phyloP scores from a whole-genome alignment of 2,888 invertebrate species.

The Pogonocherus hispidulus region DNA sequence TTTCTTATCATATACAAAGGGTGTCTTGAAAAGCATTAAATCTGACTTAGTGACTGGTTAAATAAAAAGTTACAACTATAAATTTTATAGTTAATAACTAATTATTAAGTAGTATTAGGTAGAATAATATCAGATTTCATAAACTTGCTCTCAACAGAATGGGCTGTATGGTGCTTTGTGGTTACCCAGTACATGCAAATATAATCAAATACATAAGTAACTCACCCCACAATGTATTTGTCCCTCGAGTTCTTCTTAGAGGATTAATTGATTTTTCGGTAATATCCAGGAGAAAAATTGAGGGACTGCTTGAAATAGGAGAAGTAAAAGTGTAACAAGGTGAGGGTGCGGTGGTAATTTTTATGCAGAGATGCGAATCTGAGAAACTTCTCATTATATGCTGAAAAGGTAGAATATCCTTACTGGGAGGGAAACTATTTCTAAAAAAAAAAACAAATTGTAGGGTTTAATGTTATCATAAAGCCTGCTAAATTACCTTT shows the following conservation, averaged over 20 bases:
- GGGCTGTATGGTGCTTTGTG: no score
- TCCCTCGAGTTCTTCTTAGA: slow-evolving; percentile 73
- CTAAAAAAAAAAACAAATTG: slow-evolving; percentile 61
- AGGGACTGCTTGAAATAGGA: slow-evolving; percentile 75
- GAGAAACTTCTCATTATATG: slow-evolving; percentile 83
- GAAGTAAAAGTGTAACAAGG: slow-evolving; percentile 71
- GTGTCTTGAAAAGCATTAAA: no score
- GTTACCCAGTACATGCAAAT: no score
- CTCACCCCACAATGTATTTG: slow-evolving; percentile 67
- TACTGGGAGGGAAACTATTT: slow-evolving; percentile 81
- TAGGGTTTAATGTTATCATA: background rate
- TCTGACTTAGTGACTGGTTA: no score
- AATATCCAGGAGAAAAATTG: slow-evolving; percentile 75
- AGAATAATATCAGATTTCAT: no score
- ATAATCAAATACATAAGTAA: no score
- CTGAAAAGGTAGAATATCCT: slow-evolving; percentile 79
- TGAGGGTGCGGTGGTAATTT: slow-evolving; percentile 76
- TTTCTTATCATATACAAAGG: no score
- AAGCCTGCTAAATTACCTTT: slow-evolving; percentile 56
- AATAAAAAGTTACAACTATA: no score
- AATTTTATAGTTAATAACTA: no score
- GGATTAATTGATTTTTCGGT: slow-evolving; percentile 73
- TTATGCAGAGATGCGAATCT: slow-evolving; percentile 81
- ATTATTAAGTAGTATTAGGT: no score
- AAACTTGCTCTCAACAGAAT: no score